Evolutionary conservation across 2,888 invertebrate genomes (phyloP), one percentile per base, ranked within the genome.

Genomic region (Calephelis perditalis): DNA sequence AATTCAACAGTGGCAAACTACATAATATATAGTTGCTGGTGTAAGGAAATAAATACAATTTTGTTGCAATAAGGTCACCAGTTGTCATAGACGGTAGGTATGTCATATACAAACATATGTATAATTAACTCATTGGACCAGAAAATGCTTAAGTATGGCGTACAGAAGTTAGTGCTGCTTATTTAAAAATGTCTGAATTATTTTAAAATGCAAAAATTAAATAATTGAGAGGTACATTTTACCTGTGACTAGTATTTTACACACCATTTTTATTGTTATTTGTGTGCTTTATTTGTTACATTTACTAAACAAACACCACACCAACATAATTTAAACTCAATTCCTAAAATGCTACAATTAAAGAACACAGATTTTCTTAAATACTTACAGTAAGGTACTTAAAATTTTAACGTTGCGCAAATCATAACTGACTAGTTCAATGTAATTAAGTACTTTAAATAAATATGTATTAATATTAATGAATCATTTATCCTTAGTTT

Each of bases 401-500:
- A 85, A 79, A 81, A 78, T 79, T 82, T 86, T 86, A 84, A 86
- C 83, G 85, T 91, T 89, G 89, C 89, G 87, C 90, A 91, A 91
- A 90, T 83, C 82, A 86, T 86, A 89, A 86, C 86, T 91, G 91
- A 91, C 91, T 91, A 91, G 91, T 90, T 86, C 82, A 84, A 84
- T 88, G 84, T 88, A 87, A 81, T 87, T 91, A 91, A 91, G 91
- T 91, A 91, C 89, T 84, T 90, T 84, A 81, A 89, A 88, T 88
- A 90, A 89, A 88, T 86, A 83, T 82, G 78, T 81, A 84, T 84
- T 79, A 78, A 82, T 81, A 78, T 84, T 88, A 87, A 79, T 80
- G 80, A 83, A 86, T 85, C 82, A 86, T 89, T 86, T 88, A 87
- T 84, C 81, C 88, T 89, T 89, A 87, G 78, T 82, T 86, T 78